Conservation (phyloP, 2,797 vertebrate genomes). For the Odontamblyopus rebecca region DNA sequence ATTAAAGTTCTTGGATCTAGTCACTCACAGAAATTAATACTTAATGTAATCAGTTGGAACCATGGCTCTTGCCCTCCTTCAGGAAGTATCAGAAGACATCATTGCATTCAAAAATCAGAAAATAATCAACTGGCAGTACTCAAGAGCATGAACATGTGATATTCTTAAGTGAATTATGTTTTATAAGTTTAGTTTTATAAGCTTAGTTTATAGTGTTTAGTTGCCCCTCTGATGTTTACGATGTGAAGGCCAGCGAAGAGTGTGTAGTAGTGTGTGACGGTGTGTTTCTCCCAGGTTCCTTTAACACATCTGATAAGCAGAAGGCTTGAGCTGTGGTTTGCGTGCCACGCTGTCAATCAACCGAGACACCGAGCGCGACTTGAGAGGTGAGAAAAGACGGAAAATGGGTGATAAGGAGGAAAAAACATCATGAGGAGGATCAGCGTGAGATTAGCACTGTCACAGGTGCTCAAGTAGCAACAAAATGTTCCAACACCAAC, state of each 20-base stretch:
- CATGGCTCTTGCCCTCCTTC: too few relatives aligned
- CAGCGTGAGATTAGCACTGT: background rate
- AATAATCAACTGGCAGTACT: too few relatives aligned
- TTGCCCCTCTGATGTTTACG: background rate
- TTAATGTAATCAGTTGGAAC: too few relatives aligned
- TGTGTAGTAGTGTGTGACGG: constrained; percentile 53
- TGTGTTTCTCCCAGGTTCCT: constrained; percentile 34
- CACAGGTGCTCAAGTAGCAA: constrained; percentile 7
- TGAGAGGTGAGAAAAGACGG: constrained; percentile 11
- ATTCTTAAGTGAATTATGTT: background rate
- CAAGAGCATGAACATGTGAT: background rate
- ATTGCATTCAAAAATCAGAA: too few relatives aligned
- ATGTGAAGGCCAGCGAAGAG: constrained; percentile 8
- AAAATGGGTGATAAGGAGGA: background rate
- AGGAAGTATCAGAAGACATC: too few relatives aligned
- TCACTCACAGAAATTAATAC: too few relatives aligned
- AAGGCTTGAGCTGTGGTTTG: constrained; percentile 43
- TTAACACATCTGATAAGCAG: constrained; percentile 46
- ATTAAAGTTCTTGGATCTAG: too few relatives aligned
- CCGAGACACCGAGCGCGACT: constrained; percentile 3
- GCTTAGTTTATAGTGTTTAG: background rate
- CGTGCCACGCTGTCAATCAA: constrained; percentile 60
- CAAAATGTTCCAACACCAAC: constrained; percentile 1
- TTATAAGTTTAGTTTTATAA: too few relatives aligned
- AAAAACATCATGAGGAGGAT: background rate